These are phyloP conservation scores for Caiman crocodilus DNA, from an alignment of 2,797 vertebrate species.

Conservation along the genomic window DNA sequence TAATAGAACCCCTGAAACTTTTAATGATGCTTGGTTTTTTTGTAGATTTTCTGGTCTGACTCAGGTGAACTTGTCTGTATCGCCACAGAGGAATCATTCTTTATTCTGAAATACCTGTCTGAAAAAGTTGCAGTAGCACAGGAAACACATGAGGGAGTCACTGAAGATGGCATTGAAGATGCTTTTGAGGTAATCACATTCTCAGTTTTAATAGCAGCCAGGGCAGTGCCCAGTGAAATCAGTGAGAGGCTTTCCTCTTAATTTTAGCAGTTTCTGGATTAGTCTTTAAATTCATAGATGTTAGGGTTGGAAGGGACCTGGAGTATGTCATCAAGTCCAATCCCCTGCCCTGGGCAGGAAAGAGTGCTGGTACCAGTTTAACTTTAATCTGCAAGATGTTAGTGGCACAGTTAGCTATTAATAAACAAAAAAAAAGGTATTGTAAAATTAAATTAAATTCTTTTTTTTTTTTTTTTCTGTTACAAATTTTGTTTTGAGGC, in stretches of 20 bases:
- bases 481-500: not conserved
- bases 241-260: not conserved
- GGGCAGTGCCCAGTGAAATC: not conserved
- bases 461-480: not conserved
- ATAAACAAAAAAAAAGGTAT: too few relatives aligned
- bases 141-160: constrained; percentile 96
- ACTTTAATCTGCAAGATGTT: not conserved
- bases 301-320: too few relatives aligned
- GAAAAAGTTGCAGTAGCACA: constrained; percentile 96
- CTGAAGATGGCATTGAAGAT: constrained; percentile 98
- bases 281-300: not conserved
- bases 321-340: too few relatives aligned
- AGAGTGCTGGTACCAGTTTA: not conserved
- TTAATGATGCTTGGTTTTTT: constrained; percentile 13
- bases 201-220: too few relatives aligned
- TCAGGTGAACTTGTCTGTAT: constrained; percentile 98
- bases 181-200: constrained; percentile 91
- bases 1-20: not conserved
- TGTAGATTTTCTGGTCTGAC: constrained; percentile 99
- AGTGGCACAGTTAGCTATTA: not conserved
- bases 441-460: not conserved
- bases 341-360: too few relatives aligned
- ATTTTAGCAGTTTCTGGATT: not conserved
- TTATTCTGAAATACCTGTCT: constrained; percentile 95
- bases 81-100: constrained; percentile 98